phyloP scores from a whole-genome alignment of 2,113 vertebrate species.

The Misgurnus mizolepis region DNA sequence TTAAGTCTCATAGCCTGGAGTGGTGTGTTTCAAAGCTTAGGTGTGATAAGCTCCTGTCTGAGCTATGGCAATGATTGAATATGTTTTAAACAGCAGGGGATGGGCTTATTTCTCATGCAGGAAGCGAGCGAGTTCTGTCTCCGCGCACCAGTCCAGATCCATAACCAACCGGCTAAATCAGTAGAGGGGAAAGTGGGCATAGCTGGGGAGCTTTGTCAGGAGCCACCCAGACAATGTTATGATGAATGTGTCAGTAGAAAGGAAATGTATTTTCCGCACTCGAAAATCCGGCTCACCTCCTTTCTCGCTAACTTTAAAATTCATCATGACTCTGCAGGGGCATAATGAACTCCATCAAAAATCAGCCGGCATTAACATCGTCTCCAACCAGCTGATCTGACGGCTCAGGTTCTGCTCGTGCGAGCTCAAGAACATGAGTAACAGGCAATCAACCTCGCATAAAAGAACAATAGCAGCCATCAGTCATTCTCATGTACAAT shows the following conservation, averaged over 20 bases:
- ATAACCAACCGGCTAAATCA: conserved; percentile 39
- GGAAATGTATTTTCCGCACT: conserved; percentile 25
- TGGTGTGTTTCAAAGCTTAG: conserved; percentile 39
- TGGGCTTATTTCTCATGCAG: conserved; percentile 43
- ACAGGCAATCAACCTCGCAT: conserved; percentile 43
- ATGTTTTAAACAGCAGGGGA: conserved; percentile 40
- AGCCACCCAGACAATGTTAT: conserved; percentile 36
- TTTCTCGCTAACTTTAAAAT: conserved; percentile 42
- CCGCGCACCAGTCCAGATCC: conserved; percentile 18
- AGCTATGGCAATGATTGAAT: conserved; percentile 41
- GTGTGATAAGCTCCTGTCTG: conserved; percentile 41
- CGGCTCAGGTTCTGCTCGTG: conserved; percentile 22
- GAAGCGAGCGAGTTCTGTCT: conserved; percentile 27
- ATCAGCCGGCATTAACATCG: conserved; percentile 40
- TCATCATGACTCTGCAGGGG: conserved; percentile 43
- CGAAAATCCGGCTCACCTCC: conserved; percentile 42
- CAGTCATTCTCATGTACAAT: conserved; percentile 44
- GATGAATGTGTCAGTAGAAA: conserved; percentile 38
- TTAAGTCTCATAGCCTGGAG: conserved; percentile 83
- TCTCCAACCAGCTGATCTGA: conserved; percentile 30
- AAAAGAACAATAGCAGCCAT: conserved; percentile 44
- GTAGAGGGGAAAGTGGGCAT: conserved; percentile 33
- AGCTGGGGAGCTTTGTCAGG: conserved; percentile 34
- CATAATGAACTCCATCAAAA: conserved; percentile 46
- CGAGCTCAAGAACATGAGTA: conserved; percentile 41